Evolutionary conservation across 2,113 vertebrate genomes (phyloP).

Genomic region (Meles meles): DNA sequence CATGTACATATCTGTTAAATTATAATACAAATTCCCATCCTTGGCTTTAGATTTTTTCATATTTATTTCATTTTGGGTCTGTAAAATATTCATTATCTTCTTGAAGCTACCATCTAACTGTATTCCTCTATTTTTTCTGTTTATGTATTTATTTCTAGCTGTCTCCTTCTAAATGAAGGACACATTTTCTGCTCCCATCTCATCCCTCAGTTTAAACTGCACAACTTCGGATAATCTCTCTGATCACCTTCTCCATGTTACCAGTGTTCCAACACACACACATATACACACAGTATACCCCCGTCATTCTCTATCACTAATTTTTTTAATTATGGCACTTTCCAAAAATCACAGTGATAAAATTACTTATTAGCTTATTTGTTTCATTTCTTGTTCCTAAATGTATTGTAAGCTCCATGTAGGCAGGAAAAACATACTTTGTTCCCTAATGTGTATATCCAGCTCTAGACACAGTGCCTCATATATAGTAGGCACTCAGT

Average conservation of each 20-base stretch:
- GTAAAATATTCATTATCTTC: neutral
- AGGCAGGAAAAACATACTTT: neutral
- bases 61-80: neutral
- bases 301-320: neutral
- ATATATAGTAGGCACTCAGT: neutral
- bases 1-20: neutral
- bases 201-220: neutral
- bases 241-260: neutral
- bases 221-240: neutral
- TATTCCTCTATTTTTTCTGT: neutral
- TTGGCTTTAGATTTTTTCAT: neutral
- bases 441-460: neutral
- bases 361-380: neutral
- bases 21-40: neutral
- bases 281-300: neutral
- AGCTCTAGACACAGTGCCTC: neutral
- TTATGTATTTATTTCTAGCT: neutral
- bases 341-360: neutral
- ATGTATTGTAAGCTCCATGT: neutral
- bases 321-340: neutral
- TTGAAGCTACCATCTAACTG: neutral
- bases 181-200: neutral
- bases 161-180: neutral
- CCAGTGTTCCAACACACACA: neutral
- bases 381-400: neutral